phyloP scores from a whole-genome alignment of 2,888 invertebrate genomes.

The Tiliacea citrago region DNA sequence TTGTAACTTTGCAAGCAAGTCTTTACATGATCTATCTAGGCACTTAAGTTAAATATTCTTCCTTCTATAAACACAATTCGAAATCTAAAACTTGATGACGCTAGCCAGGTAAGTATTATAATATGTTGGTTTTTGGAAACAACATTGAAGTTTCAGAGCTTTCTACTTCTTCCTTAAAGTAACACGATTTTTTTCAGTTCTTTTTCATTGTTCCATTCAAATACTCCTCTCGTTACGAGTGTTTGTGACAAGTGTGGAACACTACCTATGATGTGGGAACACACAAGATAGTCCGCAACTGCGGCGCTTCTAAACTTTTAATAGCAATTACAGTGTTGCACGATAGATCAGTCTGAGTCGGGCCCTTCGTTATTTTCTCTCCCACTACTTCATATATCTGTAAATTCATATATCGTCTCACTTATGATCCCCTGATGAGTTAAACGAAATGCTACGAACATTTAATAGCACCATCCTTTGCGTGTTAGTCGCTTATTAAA shows the following conservation, averaged over 20 bases:
- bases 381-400: slow-evolving; percentile 9
- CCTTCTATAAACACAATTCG: not conserved
- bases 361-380: slow-evolving; percentile 33
- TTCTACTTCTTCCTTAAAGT: not conserved
- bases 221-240: not conserved
- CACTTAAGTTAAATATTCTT: not conserved
- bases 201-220: not conserved
- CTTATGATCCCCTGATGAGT: slow-evolving; percentile 30
- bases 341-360: slow-evolving; percentile 23
- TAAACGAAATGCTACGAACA: slow-evolving; percentile 13
- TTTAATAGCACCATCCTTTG: slow-evolving; percentile 12
- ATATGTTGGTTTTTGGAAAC: not conserved
- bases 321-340: slow-evolving; percentile 47
- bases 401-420: slow-evolving; percentile 30
- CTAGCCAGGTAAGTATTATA: too few species aligned
- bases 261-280: not conserved
- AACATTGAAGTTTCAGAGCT: not conserved
- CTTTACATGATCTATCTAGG: slow-evolving; percentile 3
- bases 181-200: not conserved
- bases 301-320: slow-evolving; percentile 43
- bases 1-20: slow-evolving; percentile 11
- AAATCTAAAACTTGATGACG: not conserved
- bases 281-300: slow-evolving; percentile 11
- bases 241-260: slow-evolving; percentile 7
- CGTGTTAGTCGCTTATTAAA: slow-evolving; percentile 27